Evolutionary conservation across 2,888 invertebrate genomes (phyloP), one percentile per base, ranked within the genome.

Genomic region (Mythimna vitellina): DNA sequence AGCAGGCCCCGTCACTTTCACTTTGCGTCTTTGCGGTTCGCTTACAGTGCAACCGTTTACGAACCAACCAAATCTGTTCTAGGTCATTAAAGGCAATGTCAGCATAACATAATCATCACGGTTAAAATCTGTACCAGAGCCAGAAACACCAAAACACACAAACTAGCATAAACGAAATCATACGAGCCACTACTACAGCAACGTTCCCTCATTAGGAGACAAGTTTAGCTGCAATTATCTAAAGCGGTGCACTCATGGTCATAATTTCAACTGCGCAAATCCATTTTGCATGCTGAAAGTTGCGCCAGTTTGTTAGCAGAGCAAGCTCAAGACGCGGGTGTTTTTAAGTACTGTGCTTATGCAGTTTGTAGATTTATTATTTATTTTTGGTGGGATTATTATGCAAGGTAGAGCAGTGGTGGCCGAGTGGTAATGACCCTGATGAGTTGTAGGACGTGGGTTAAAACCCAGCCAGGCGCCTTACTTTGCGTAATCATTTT

Each of bases 161-260:
- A 69, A 64, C 65, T 65, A 57, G 73, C 78, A 76, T 86, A 86
- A 89, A 85, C 82, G 79, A 77, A 84, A 85, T 84, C 78, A 84
- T 79, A 84, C 84, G 74, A 85, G 84, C 84, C 81, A 83, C 85
- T 81, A 80, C 83, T 76, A 84, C 63, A 56, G 63, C 60, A 70
- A 64, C 78, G 86, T 85, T 88, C 84, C 86, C 93, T 94, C 93
- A 94, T 95, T 94, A 95, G 90, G 87, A 87, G 89, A 90, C 90
- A 90, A 92, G 92, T 92, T 92, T 91, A 90, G 88, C 89, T 87
- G 91, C 93, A 94, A 95, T 95, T 95, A 95, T 93, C 93, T 92
- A 87, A 88, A 93, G 91, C 92, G 90, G 87, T 88, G 88, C 93
- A 93, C 93, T 93, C 92, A 83, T 76, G 84, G 81, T 83, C 84